These are phyloP conservation scores for Mycetomoellerius zeteki DNA, from an alignment of 1,140 invertebrate genomes.

Conservation along the genomic window DNA sequence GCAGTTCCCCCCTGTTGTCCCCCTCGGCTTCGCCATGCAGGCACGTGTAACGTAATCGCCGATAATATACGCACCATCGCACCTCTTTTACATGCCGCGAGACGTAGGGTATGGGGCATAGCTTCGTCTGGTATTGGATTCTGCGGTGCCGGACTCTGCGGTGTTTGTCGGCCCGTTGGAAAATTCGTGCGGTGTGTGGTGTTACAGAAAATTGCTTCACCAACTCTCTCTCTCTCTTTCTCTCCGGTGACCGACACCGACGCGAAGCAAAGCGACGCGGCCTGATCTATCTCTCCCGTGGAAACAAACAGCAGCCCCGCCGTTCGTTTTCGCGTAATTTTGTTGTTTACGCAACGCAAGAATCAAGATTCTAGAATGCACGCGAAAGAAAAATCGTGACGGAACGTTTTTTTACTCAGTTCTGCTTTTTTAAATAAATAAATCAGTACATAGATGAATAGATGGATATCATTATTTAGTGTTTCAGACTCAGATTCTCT, in stretches of 20 bases:
- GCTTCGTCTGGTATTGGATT: slow-evolving; percentile 37
- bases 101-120: background rate
- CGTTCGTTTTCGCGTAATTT: slow-evolving; percentile 4
- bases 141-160: slow-evolving; percentile 20
- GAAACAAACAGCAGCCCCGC: too few species aligned
- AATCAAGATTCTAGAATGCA: background rate
- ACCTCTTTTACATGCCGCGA: slow-evolving; percentile 35
- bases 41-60: slow-evolving; percentile 61
- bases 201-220: slow-evolving; percentile 40
- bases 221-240: background rate
- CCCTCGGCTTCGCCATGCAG: background rate
- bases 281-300: too few species aligned
- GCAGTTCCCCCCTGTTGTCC: background rate
- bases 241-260: background rate
- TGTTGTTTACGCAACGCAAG: background rate
- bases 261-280: background rate
- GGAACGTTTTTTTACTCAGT: background rate
- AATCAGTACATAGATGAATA: background rate
- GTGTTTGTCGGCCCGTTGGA: slow-evolving; percentile 28
- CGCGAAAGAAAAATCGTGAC: background rate
- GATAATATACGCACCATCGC: slow-evolving; percentile 48
- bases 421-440: background rate
- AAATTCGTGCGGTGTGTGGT: slow-evolving; percentile 46
- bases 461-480: too few species aligned
- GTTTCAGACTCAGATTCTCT: too few species aligned